Evolutionary conservation across 2,797 vertebrate species (phyloP), one percentile per base, ranked within the genome.

Genomic region (Enteromius radiatus): DNA sequence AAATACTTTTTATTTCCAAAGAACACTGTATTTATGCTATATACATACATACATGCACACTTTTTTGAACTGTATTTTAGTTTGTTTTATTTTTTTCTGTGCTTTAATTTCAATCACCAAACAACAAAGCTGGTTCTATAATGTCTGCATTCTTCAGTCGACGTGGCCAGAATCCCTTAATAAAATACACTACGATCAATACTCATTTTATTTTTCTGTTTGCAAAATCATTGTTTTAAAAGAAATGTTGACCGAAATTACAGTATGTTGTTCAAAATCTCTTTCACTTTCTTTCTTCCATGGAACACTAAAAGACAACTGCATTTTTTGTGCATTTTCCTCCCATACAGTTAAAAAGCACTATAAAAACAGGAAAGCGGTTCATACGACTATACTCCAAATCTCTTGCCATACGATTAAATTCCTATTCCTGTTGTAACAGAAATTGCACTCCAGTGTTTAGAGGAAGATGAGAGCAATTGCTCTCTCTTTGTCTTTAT

Each of bases 401-500:
- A 36, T 65, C 31, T 33, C 1, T 33, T 73, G 45, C 49, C 45
- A 73, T 21, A 73, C 2, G 17, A 21, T 47, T 76, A 45, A 63
- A 76, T 69, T 68, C 47, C 19, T 31, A 23, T 56, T 17, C 33
- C 41, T 9, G 12, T 17, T 61, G 49, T 47, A 21, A 41, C 28
- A n/a, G 15, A 75, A 73, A 64, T 19, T 67, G 23, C 52, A 67
- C 63, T 76, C 75, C 19, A 74, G 6, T 26, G 64, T 85, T 78
- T 78, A 75, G 54, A 80, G 31, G n/a, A 10, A 83, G 54, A 83
- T 49, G 73, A 78, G 61, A 75, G 28, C 19, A 59, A 73, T 31
- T 56, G 38, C 64, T 38, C 41, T 65, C 15, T 36, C 64, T 76
- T 64, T 28, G 49, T 82, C 76, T 77, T 64, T 76, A 47, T 75